These are phyloP conservation scores for Triplophysa siluroides DNA, from an alignment of 2,113 vertebrate genomes.

Conservation along the genomic window DNA sequence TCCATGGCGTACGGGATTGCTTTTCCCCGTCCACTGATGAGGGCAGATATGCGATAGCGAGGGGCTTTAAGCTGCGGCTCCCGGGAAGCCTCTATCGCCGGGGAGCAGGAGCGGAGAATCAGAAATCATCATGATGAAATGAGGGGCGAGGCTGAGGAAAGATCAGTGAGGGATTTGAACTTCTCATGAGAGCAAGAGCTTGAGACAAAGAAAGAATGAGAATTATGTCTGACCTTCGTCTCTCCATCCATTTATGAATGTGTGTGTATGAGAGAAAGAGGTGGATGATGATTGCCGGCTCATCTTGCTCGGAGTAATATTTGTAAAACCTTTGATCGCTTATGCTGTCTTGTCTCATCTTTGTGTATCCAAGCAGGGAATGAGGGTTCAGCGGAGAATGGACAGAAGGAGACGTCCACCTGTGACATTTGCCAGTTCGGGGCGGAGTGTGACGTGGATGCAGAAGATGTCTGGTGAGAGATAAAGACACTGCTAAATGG, in stretches of 20 bases:
- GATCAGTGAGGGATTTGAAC: slow-evolving; percentile 70
- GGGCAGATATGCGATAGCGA: slow-evolving; percentile 62
- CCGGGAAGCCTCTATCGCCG: slow-evolving; percentile 55
- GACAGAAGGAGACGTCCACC: slow-evolving; percentile 95
- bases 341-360: slow-evolving; percentile 48
- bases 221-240: slow-evolving; percentile 35
- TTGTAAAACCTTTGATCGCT: slow-evolving; percentile 8
- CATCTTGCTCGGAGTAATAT: slow-evolving; percentile 18
- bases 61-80: slow-evolving; percentile 66
- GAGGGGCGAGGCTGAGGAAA: slow-evolving; percentile 68
- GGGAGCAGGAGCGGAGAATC: slow-evolving; percentile 54
- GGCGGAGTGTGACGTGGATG: slow-evolving; percentile 97
- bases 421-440: slow-evolving; percentile 99
- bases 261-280: neutral
- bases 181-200: slow-evolving; percentile 60
- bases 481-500: neutral
- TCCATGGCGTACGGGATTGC: slow-evolving; percentile 69
- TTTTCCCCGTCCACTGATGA: slow-evolving; percentile 66
- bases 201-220: slow-evolving; percentile 52
- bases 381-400: slow-evolving; percentile 95
- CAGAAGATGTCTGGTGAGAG: slow-evolving; percentile 96
- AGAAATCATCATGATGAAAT: slow-evolving; percentile 67
- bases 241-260: neutral
- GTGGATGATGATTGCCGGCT: neutral
- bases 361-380: slow-evolving; percentile 83